Evolutionary conservation across 2,113 vertebrate genomes (phyloP), one percentile per base, ranked within the genome.

Genomic region (Cygnus buccinator): DNA sequence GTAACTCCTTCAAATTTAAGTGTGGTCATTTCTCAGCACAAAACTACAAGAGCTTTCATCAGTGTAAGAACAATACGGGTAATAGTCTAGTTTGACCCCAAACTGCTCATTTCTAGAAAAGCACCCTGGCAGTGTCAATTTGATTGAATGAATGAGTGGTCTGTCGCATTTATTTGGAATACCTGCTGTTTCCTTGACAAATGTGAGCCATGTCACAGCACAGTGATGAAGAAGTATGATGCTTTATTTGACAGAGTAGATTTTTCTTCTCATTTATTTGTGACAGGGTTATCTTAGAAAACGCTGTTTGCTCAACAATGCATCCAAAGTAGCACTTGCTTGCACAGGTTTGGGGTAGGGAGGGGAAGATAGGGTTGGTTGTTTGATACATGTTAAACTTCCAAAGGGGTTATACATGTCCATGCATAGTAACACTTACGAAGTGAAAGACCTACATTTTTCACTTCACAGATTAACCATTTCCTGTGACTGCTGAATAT

Each of bases 171-270:
- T 94, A 65, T 95, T 91, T 96, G 83, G 67, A 94, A 74, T 81
- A 83, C 87, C 75, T 92, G 43, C 87, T 94, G n/a, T 90, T 95
- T 91, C 70, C 75, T 83, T 97, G 94, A 93, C 94, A 92, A 93
- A 88, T 54, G 29, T 3, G 9, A 93, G 95, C 91, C 79, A 10
- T 59, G 63, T 63, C 73, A 91, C 91, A 77, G 93, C 94, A 87
- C 22, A 33, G 88, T 37, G 84, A 92, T 90, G 87, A 88, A 93
- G 92, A 70, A 23, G 48, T 85, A 82, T 8, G 22, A 57, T 25
- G 87, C 37, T n/a, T 43, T 61, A 33, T 68, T 94, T 96, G 80
- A 84, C 52, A 79, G 71, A 41, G 35, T 29, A 19, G 37, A 78
- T 90, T 96, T 91, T 74, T 95, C 76, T 93, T 90, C 85, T 93